Base-by-base conservation (phyloP, 1,140 invertebrate species). In the Pinna nobilis region DNA sequence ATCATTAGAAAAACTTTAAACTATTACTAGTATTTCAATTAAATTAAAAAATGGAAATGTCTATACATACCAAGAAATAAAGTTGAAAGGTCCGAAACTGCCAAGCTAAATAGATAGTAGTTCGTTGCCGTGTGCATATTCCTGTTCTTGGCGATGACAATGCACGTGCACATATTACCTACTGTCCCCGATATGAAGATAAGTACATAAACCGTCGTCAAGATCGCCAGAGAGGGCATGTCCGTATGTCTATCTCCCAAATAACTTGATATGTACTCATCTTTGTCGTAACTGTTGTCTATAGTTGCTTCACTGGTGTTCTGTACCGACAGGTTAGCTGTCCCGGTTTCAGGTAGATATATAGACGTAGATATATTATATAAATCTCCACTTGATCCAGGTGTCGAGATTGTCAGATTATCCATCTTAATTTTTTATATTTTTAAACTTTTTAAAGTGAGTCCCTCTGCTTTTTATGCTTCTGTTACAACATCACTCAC, bases 91-190 rank as follows among this genome's bases (percentile, higher is more conserved):
- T 99, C 97, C 0, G 96, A 97, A 37, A 98, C 90, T 4, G 97
- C 96, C 81, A 99, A 90, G 84, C 93, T 95, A 87, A 97, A 97
- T 44, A 98, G 91, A 85, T 98, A 98, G 83, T 95, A 98, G 86
- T 98, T 98, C 23, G 92, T 92, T 7, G 91, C 89, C 5, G 90
- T 91, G 80, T 91, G 90, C 94, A 98, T 95, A 20, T 93, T 94
- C 84, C 95, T 94, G 88, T 98, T 98, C 75, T 93, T 92, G 30
- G 94, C 91, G 64, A 99, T 98, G 9, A 98, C 97, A 41, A 97
- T 91, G 86, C 97, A 98, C 5, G 97, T 98, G 85, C 93, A 94
- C 6, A 97, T 90, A 87, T 99, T 98, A 1, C 97, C 97, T 18
- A 98, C 88, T 0, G 96, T 89, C 0, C 97, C 97, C 0, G 93